A percentile compares a stretch with the other conserved stretches of the same genome.
These are phyloP conservation scores for Ctenoplectra terminalis DNA, from an alignment of 1,140 invertebrate species.

Conservation along the genomic window DNA sequence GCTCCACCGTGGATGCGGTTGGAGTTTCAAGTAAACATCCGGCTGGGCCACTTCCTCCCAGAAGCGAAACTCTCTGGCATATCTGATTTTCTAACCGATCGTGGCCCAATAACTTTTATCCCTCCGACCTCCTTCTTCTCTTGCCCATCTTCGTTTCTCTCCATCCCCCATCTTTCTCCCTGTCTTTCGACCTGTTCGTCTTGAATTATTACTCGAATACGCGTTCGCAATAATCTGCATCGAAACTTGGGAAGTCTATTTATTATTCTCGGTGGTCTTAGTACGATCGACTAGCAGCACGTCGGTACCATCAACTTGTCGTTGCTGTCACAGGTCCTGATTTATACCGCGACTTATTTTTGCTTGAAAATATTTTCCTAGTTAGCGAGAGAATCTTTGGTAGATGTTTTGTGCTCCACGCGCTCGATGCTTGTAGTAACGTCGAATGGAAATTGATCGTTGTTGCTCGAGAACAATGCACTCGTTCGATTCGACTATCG, in stretches of 20 bases:
- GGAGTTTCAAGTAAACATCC: constrained; percentile 74
- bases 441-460: constrained; percentile 22
- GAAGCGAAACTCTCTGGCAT: constrained; percentile 64
- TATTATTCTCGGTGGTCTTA: constrained; percentile 34
- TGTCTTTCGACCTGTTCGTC: no score
- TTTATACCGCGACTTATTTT: constrained; percentile 6
- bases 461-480: neutral
- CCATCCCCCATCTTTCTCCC: neutral
- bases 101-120: constrained; percentile 61
- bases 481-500: neutral
- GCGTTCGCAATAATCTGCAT: constrained; percentile 38
- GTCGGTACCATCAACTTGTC: neutral
- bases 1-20: constrained; percentile 65
- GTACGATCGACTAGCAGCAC: neutral
- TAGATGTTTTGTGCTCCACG: neutral
- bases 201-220: constrained; percentile 48
- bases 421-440: neutral
- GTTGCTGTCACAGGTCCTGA: neutral
- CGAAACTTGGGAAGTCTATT: constrained; percentile 25
- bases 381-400: neutral
- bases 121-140: neutral
- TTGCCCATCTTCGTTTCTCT: neutral
- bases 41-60: constrained; percentile 63
- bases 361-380: constrained; percentile 9
- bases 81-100: constrained; percentile 71